Percentiles rank a stretch among this genome's conserved stretches.
These are phyloP conservation scores for Ctenochaetus hawaiiensis DNA, from an alignment of 2,797 vertebrate species.

Conservation along the genomic window DNA sequence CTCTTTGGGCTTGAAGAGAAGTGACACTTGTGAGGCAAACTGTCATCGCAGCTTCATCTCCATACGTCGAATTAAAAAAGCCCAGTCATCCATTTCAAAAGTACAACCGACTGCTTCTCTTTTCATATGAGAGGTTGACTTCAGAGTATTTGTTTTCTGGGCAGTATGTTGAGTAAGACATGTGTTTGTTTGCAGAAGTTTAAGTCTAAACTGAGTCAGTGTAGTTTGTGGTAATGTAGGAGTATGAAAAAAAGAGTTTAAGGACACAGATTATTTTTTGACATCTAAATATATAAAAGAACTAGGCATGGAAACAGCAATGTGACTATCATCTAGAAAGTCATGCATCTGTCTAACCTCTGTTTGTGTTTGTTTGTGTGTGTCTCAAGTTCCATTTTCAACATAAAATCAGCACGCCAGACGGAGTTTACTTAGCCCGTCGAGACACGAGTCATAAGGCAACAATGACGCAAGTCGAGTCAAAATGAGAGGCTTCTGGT, in stretches of 20 bases:
- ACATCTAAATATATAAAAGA: conserved; percentile 1
- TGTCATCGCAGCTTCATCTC: conserved; percentile 61
- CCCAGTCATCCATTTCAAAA: conserved; percentile 66
- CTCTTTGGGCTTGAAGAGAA: conserved; percentile 67
- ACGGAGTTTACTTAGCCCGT: conserved; percentile 46
- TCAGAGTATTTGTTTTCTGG: conserved; percentile 20
- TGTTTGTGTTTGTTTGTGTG: neutral
- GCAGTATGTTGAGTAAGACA: conserved; percentile 2
- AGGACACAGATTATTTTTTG: neutral
- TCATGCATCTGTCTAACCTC: neutral
- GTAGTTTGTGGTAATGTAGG: neutral
- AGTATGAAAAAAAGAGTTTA: neutral
- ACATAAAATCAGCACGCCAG: conserved; percentile 11
- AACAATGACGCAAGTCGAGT: conserved; percentile 31
- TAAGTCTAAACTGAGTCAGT: neutral
- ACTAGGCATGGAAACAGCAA: neutral
- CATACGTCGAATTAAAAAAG: conserved; percentile 62
- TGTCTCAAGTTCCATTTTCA: conserved; percentile 32
- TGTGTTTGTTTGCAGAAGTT: neutral
- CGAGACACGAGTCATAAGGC: conserved; percentile 45
- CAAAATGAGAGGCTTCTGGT: conserved; percentile 54
- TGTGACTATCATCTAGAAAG: neutral
- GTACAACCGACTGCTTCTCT: conserved; percentile 55
- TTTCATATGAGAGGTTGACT: conserved; percentile 37
- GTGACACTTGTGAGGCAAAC: conserved; percentile 69